Percentiles rank a stretch among this genome's conserved stretches.
phyloP scores from a whole-genome alignment of 2,797 vertebrate species.

The Scarus forsteni region DNA sequence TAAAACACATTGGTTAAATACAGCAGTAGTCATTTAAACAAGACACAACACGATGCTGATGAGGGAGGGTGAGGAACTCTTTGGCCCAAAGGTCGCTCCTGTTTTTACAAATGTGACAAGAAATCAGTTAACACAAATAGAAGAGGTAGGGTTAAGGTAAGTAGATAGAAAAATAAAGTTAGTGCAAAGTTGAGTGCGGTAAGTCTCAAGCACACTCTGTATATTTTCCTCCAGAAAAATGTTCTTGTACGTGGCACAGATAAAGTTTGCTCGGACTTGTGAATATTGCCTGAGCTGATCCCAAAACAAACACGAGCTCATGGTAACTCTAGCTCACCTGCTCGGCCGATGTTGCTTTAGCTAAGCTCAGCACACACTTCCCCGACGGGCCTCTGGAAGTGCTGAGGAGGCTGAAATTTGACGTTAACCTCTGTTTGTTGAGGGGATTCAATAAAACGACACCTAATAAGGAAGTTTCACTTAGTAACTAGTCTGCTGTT shows the following conservation, averaged over 20 bases:
- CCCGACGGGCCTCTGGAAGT: slow-evolving; percentile 38
- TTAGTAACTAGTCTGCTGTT: slow-evolving; percentile 25
- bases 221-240: slow-evolving; percentile 67
- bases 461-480: slow-evolving; percentile 35
- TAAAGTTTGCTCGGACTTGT: slow-evolving; percentile 70
- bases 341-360: slow-evolving; percentile 71
- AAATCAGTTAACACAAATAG: slow-evolving; percentile 53
- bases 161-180: slow-evolving; percentile 62
- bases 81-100: slow-evolving; percentile 55
- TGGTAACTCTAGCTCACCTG: slow-evolving; percentile 73
- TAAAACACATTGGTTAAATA: slow-evolving; percentile 16
- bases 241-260: slow-evolving; percentile 59
- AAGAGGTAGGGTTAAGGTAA: slow-evolving; percentile 44
- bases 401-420: slow-evolving; percentile 72
- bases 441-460: slow-evolving; percentile 51
- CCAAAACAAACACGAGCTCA: slow-evolving; percentile 71
- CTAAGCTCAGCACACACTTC: slow-evolving; percentile 61
- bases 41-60: slow-evolving; percentile 48
- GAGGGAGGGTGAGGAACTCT: slow-evolving; percentile 47
- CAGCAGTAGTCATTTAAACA: slow-evolving; percentile 22
- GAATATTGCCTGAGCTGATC: slow-evolving; percentile 72
- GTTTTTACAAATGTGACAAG: slow-evolving; percentile 57
- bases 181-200: slow-evolving; percentile 45
- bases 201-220: slow-evolving; percentile 47
- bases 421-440: slow-evolving; percentile 59